Base-by-base conservation (phyloP, 2,113 vertebrate species). In the Trogon surrucura region DNA sequence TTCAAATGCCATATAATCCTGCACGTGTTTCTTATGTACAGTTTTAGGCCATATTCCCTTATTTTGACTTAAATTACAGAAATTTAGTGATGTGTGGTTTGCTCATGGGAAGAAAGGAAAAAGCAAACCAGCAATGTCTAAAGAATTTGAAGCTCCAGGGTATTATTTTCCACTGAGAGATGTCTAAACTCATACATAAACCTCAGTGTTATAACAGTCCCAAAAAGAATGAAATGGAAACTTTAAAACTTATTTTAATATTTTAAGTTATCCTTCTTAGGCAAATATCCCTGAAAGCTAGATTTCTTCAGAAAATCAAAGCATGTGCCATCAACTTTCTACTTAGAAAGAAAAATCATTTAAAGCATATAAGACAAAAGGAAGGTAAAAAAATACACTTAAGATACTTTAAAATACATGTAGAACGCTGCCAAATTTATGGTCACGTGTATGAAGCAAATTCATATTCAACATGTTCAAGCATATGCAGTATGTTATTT, bases 151-250 rank as follows among this genome's bases (percentile, higher is more conserved):
- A 66, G 48, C 54, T 88, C 15, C 58, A 58, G 27, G 66, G 48
- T 67, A 7, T 74, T 36, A 30, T 73, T 77, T 77, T 88, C 44
- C 69, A 72, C 54, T 47, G 64, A 80, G n/a, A 72, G 16, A 26
- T 65, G 11, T 77, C 41, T 79, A 90, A 94, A 93, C 12, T 81
- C 5, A 7, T 62, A 78, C 53, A 71, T 64, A 96, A 95, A 89
- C 82, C 14, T 91, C 32, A 47, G 1, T 44, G 50, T 65, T 27
- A 7, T 3, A 38, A 54, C 41, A 80, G 54, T 89, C 12, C 27
- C 22, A 44, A 71, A 53, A 34, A 91, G 2, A 6, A 58, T 81
- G n/a, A 69, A 45, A 65, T 34, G 64, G 48, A 78, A 96, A 95
- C 84, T 29, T 2, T 29, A 69, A 25, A 84, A 58, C 2, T 29